Conservation (phyloP, 37 sponge, comb jelly and placozoan genomes). For the Theonella swinhoei region DNA sequence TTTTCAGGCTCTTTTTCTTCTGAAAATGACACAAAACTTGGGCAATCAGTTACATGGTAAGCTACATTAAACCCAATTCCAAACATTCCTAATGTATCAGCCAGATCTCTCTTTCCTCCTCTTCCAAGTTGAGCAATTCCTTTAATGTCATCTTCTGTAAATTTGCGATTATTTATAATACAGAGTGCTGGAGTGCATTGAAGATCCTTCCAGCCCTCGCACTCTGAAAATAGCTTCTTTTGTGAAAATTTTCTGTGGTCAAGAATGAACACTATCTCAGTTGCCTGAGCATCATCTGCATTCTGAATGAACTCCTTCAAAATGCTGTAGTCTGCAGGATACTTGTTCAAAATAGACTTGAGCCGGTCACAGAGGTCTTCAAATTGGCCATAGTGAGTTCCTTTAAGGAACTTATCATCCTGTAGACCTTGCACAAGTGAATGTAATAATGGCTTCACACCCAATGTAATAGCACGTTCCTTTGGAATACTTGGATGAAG, state of each 20-base stretch:
- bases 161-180: constrained; percentile 73
- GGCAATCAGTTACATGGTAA: constrained; percentile 84
- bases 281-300: constrained; percentile 71
- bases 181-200: constrained; percentile 61
- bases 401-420: constrained; percentile 33
- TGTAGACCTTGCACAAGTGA: constrained; percentile 42
- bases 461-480: constrained; percentile 24
- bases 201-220: constrained; percentile 45
- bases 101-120: constrained; percentile 64
- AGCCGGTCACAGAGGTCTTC: constrained; percentile 77
- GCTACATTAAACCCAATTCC: constrained; percentile 90
- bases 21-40: constrained; percentile 62
- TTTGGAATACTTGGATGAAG: constrained; percentile 32
- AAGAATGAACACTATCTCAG: constrained; percentile 67
- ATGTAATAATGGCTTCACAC: constrained; percentile 28
- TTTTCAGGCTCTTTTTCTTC: constrained; percentile 39
- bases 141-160: constrained; percentile 64
- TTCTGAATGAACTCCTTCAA: constrained; percentile 78
- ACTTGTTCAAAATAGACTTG: constrained; percentile 60
- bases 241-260: constrained; percentile 49
- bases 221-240: constrained; percentile 24
- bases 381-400: constrained; percentile 75
- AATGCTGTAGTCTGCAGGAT: constrained; percentile 60
- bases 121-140: constrained; percentile 76
- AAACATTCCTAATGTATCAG: constrained; percentile 74